Base-by-base conservation (phyloP, 2,888 invertebrate species). In the Andrena praecox region DNA sequence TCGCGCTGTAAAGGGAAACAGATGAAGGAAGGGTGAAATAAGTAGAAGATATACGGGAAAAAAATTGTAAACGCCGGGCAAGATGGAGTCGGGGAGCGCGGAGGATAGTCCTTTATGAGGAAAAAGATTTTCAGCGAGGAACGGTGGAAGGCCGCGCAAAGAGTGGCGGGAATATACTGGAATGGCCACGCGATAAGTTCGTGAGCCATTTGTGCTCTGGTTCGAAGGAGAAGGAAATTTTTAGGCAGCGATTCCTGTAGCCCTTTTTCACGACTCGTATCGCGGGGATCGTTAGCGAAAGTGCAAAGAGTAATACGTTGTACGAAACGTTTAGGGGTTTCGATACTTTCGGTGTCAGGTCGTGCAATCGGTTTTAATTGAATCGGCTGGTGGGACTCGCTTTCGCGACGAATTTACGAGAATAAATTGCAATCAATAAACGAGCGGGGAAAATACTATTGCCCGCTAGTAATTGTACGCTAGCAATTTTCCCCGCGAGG, bases 401-500 rank as follows among this genome's bases (percentile, higher is more conserved):
- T 56, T 27, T 20, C 24, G 59, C 59, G 56, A 77, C 71, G 66
- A 74, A 78, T 78, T 68, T 27, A 27, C 31, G 54, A n/a, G 56
- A 50, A 66, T 73, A 73, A 73, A 77, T 75, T 67, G 67, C 63
- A 42, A 74, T 82, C 77, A 48, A 74, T 74, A 63, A 63, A 77
- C 54, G 33, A 50, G 69, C 59, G 20, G 50, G 60, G 66, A 63
- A 81, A 82, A 74, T 82, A 77, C 48, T 62, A 74, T 70, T 83
- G 35, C 10, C 48, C 3, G 24, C 20, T 63, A 29, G 82, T 73
- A 77, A 63, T 70, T 71, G 70, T 63, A 8, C 59, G 62, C 33
- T 42, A 82, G 77, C 50, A 74, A 83, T 82, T 83, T 77, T 77
- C 73, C 52, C 56, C 56, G 33, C 52, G 62, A 56, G 77, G 50